These are phyloP conservation scores for Parasteatoda tepidariorum DNA, from an alignment of 1,140 invertebrate genomes.

Conservation along the genomic window DNA sequence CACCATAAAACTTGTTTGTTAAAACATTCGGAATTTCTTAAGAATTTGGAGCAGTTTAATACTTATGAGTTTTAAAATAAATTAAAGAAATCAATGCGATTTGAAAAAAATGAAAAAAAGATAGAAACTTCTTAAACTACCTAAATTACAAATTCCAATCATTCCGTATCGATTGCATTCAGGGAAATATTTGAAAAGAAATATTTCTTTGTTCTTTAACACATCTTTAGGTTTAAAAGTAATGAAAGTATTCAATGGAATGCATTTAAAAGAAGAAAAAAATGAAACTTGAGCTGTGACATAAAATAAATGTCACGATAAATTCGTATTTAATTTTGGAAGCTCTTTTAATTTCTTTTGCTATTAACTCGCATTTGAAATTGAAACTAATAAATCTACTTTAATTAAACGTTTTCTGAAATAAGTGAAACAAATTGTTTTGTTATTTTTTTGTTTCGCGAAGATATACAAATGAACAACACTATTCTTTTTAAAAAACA, in stretches of 20 bases:
- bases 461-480: no score
- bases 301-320: background rate
- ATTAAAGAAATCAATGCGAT: no score
- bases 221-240: background rate
- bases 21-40: no score
- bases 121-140: no score
- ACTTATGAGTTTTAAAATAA: no score
- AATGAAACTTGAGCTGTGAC: background rate
- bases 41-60: no score
- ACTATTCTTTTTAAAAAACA: no score
- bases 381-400: constrained; percentile 15
- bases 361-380: background rate
- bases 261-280: background rate
- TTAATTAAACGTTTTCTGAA: no score
- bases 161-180: background rate
- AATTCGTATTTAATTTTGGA: background rate
- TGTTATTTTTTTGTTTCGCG: no score
- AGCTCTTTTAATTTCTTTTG: background rate
- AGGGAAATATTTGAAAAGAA: background rate
- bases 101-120: no score
- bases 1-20: no score
- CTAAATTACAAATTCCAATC: background rate
- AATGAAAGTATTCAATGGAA: background rate
- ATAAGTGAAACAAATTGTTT: no score
- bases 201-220: background rate